Base-by-base conservation (phyloP, 1,140 invertebrate genomes). In the Penaeus chinensis region DNA sequence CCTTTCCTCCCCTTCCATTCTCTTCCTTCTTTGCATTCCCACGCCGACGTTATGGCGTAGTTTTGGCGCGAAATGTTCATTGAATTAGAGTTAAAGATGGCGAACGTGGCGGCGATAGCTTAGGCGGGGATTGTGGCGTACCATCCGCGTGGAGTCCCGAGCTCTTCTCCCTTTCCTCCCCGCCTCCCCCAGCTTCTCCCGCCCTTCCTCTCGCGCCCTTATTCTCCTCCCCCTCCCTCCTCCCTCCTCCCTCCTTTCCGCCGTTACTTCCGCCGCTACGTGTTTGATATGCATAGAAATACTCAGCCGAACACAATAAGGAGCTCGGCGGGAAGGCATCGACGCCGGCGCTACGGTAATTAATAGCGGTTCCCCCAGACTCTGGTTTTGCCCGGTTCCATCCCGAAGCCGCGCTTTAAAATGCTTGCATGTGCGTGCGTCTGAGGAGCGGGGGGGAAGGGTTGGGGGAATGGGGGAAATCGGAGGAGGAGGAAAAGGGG, bases 61-160 rank as follows among this genome's bases (percentile, higher is more conserved):
- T 82, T 82, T 66, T 82, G 61, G 80, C 62, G 80, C 80, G 61
- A 66, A 82, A 82, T 82, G 80, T 82, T 65, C 80, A 82, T 82
- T 82, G 80, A 82, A 82, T 82, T 82, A 42, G 63, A 66, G 80
- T 82, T 82, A 82, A 82, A 63, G 62, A 42, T 13, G 24, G 61
- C 63, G 60, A 13, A 54, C 54, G 54, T 54, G 54, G 54, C 54
- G 54, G 54, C 54, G 62, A 42, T 65, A 82, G 60, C 62, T 22
- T 24, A 65, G 27, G 20, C 80, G 16, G 24, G 62, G 80, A 82
- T 82, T 82, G 80, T 66, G 63, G 80, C 24, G 61, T 37, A 10
- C 62, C 80, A 65, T 61, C 77, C 20, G 47, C 42, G 22, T 61
- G 77, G 37, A 54, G 54, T 54, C 16, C 3, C 11, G 22, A n/a